Base-by-base conservation (phyloP, 37 sponge, comb jelly and placozoan species). In the Spongilla lacustris region DNA sequence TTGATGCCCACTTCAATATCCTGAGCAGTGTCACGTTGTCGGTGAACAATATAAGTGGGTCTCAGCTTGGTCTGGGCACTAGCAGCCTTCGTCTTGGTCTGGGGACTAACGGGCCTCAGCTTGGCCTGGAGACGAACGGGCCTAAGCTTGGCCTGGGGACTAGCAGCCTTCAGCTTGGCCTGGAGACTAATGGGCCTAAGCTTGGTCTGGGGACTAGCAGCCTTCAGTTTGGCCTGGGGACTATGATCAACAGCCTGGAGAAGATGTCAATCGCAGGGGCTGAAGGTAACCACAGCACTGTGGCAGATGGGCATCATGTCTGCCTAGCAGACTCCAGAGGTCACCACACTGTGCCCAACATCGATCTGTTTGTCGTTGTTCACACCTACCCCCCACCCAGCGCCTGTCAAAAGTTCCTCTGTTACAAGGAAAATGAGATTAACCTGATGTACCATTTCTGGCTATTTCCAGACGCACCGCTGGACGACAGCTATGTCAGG, bases 391-490 rank as follows among this genome's bases (percentile, higher is more conserved):
- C 94, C 28, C 75, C 83, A 1, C 81, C 85, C 22, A 76, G 85
- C 23, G 68, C 37, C 14, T 94, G 94, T 77, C 94, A 94, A 58
- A 94, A 94, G 91, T 94, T 94, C 81, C 74, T 88, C n/a, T 94
- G 94, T 69, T 36, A 73, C 37, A 94, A 94, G 37, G 82, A 67
- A 21, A 71, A 94, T 74, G 94, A 94, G 74, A 38, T 94, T 21
- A 94, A 94, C 82, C 82, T 94, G 32, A 26, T 90, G 32, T 94
- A 90, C 79, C 94, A 94, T 70, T 88, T 88, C 71, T 94, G 94
- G 94, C 71, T 94, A 49, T 94, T 66, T 76, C 66, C 70, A 25
- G 83, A 85, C 26, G 79, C 75, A 0, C 89, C 88, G 1, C 84
- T 58, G 48, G 86, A 82, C 46, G 76, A 74, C 12, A 29, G 25